phyloP scores from a whole-genome alignment of 2,888 invertebrate genomes.

The Drosophila meridiana region DNA sequence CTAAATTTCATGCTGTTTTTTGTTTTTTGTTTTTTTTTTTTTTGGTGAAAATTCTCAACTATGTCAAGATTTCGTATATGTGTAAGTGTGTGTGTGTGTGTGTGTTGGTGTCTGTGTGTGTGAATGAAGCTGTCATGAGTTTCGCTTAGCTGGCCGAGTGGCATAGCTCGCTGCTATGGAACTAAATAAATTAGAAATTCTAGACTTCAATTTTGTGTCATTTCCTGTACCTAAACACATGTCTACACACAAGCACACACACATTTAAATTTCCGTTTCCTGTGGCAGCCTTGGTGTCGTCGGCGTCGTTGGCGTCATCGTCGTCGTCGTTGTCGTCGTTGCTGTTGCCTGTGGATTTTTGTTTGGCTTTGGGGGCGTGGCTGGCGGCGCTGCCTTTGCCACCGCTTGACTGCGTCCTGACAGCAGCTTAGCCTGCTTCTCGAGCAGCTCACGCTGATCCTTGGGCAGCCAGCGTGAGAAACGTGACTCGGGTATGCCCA shows the following conservation, averaged over 20 bases:
- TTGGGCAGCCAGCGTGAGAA: conserved; percentile 84
- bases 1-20: conserved; percentile 46
- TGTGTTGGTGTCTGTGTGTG: conserved; percentile 11
- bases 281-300: conserved; percentile 70
- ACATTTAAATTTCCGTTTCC: conserved; percentile 83
- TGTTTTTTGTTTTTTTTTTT: background rate
- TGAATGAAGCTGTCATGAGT: conserved; percentile 48
- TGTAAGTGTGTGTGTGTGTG: conserved; percentile 4
- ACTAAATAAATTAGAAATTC: conserved; percentile 15
- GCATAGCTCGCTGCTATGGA: conserved; percentile 50
- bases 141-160: conserved; percentile 24
- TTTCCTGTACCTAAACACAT: conserved; percentile 38
- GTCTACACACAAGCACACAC: conserved; percentile 14
- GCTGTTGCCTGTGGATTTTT: conserved; percentile 18
- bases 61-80: conserved; percentile 14
- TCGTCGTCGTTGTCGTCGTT: conserved; percentile 11
- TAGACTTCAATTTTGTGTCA: conserved; percentile 24
- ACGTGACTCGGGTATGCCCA: conserved; percentile 84
- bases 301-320: conserved; percentile 28
- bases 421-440: conserved; percentile 83
- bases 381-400: conserved; percentile 32
- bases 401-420: conserved; percentile 68
- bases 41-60: conserved; percentile 14
- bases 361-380: conserved; percentile 27
- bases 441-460: conserved; percentile 84